Conservation (phyloP, 1,140 invertebrate genomes). For the Lithobius niger region DNA sequence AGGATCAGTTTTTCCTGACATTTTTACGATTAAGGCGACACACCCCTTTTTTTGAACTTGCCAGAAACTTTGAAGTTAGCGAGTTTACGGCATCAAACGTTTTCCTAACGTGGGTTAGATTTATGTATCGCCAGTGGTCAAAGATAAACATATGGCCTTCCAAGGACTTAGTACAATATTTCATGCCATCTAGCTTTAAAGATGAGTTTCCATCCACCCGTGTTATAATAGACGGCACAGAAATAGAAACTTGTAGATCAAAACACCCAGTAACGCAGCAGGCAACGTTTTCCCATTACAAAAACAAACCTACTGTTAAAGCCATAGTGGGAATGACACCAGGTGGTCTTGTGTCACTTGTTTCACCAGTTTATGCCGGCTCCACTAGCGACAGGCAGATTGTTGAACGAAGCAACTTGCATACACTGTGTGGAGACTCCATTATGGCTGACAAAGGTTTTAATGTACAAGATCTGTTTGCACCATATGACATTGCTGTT, state of each 20-base stretch:
- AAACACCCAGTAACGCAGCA: slow-evolving; percentile 20
- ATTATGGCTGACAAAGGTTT: slow-evolving; percentile 33
- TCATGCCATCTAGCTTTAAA: slow-evolving; percentile 18
- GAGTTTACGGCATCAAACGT: neutral
- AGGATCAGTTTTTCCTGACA: neutral
- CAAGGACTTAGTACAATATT: neutral
- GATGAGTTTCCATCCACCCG: slow-evolving; percentile 20
- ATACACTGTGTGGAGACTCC: slow-evolving; percentile 27
- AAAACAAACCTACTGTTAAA: slow-evolving; percentile 22
- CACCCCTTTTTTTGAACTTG: neutral
- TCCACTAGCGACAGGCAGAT: slow-evolving; percentile 28
- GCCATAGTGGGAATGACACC: slow-evolving; percentile 16
- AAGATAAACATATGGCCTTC: neutral
- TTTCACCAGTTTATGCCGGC: slow-evolving; percentile 29
- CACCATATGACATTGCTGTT: neutral
- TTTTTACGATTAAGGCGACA: neutral
- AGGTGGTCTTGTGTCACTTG: slow-evolving; percentile 29
- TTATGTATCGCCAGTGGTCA: neutral
- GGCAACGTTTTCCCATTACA: slow-evolving; percentile 24
- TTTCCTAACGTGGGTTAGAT: neutral
- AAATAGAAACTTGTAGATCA: slow-evolving; percentile 21
- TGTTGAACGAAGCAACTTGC: slow-evolving; percentile 23
- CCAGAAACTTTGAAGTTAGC: neutral
- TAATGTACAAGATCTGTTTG: slow-evolving; percentile 1
- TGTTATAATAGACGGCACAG: slow-evolving; percentile 24